These are phyloP conservation scores for Saxicola maurus DNA, from an alignment of 2,797 vertebrate species.

Conservation along the genomic window DNA sequence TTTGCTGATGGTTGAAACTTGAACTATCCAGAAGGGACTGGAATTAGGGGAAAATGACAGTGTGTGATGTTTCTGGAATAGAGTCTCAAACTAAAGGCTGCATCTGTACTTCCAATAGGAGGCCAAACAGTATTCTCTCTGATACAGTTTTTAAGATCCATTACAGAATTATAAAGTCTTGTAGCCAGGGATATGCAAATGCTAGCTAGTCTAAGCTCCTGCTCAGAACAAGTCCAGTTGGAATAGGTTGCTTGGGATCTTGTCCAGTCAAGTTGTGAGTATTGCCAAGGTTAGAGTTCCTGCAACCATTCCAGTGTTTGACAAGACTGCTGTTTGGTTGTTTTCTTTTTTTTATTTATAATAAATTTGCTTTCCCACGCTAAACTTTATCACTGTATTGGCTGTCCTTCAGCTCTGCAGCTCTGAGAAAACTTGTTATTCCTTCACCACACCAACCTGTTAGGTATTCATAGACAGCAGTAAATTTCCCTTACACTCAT, in stretches of 20 bases:
- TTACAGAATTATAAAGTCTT: not conserved
- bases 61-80: not conserved
- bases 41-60: not conserved
- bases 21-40: not conserved
- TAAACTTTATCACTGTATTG: not conserved
- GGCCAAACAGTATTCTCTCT: not conserved
- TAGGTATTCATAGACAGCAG: not conserved
- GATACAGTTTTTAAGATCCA: not conserved
- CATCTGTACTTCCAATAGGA: not conserved
- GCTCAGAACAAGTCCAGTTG: not conserved
- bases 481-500: not conserved
- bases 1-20: not conserved
- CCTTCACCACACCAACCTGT: not conserved
- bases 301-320: not conserved
- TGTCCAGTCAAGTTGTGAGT: not conserved
- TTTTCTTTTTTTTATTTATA: not conserved
- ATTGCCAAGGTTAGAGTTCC: not conserved
- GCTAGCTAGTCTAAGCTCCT: not conserved
- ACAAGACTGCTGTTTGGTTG: not conserved
- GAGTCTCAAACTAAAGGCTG: not conserved
- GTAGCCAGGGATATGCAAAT: not conserved
- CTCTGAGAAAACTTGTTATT: not conserved
- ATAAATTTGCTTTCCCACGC: not conserved
- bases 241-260: not conserved
- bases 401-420: not conserved